Conservation (phyloP, 2,797 vertebrate genomes). For the Graptemys geographica region DNA sequence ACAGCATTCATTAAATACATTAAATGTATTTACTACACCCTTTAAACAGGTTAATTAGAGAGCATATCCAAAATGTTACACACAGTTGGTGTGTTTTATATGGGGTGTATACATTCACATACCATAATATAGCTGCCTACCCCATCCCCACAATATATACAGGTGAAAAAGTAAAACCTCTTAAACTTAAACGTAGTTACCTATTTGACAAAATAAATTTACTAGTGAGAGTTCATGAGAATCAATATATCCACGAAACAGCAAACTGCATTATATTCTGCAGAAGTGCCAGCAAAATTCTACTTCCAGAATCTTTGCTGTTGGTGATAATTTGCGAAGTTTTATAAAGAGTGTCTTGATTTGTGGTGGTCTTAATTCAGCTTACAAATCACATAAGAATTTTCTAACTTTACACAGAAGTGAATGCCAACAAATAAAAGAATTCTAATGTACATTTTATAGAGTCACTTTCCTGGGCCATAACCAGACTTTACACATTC, state of each 20-base stretch:
- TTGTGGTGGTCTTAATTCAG: neutral
- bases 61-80: neutral
- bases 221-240: neutral
- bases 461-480: neutral
- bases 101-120: accelerated
- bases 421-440: too few species aligned
- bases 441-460: neutral
- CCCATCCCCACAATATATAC: neutral
- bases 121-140: neutral
- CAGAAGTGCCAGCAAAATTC: neutral
- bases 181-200: neutral
- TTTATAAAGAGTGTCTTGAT: accelerated
- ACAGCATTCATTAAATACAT: too few species aligned
- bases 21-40: neutral
- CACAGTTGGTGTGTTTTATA: neutral
- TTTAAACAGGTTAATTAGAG: neutral
- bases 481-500: neutral
- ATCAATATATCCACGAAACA: neutral
- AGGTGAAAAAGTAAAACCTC: neutral
- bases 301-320: neutral
- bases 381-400: too few species aligned
- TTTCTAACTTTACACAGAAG: too few species aligned
- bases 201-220: neutral
- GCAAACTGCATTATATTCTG: neutral
- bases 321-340: neutral